A percentile compares a stretch with the other conserved stretches of the same genome.
Evolutionary conservation across 1,140 invertebrate genomes (phyloP).

Genomic region (Penaeus indicus): DNA sequence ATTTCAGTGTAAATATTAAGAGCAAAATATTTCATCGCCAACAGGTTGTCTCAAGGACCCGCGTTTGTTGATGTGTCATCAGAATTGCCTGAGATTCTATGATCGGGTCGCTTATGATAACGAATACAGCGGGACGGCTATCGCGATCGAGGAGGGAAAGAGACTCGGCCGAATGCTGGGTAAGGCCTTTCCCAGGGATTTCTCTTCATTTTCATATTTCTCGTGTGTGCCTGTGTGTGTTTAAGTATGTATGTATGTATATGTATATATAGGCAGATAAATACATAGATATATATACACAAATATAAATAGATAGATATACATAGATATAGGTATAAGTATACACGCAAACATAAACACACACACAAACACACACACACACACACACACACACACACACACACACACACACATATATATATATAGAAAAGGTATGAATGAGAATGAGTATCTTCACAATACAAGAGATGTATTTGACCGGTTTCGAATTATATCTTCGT

Average conservation of each 20-base stretch:
- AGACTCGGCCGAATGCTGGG: background rate
- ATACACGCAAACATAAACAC: too few species aligned
- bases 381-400: background rate
- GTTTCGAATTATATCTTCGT: too few species aligned
- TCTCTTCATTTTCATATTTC: background rate
- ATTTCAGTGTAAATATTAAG: background rate
- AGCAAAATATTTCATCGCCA: background rate
- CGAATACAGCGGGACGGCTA: background rate
- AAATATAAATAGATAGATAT: too few species aligned
- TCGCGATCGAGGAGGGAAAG: background rate
- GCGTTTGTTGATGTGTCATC: background rate
- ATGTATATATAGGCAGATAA: background rate
- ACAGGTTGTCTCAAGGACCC: conserved; percentile 2
- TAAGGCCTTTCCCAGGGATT: background rate
- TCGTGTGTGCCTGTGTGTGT: too few species aligned
- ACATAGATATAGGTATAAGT: too few species aligned
- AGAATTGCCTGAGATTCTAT: conserved; percentile 2
- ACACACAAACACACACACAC: too few species aligned
- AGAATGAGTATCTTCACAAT: too few species aligned
- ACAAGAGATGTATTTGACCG: too few species aligned
- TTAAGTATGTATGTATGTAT: too few species aligned
- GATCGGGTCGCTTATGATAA: conserved; percentile 5
- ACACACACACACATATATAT: background rate
- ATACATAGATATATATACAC: too few species aligned
- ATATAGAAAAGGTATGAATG: too few species aligned